Base-by-base conservation (phyloP, 2,888 invertebrate genomes). In the Drosophila nigricruria region DNA sequence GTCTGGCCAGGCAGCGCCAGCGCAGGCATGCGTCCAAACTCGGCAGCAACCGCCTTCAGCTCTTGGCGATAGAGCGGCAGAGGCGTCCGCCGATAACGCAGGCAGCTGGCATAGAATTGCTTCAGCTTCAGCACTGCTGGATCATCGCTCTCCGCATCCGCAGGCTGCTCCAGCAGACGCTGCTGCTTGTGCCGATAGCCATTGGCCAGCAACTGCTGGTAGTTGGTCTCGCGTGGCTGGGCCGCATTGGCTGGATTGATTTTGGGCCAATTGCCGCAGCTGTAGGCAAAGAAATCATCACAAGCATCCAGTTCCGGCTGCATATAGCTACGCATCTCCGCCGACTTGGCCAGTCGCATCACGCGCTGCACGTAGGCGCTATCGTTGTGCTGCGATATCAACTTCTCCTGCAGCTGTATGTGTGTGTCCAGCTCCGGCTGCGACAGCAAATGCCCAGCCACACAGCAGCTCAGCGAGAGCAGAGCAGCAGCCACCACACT, bases 221-320 rank as follows among this genome's bases (percentile, higher is more conserved):
- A 82, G 47, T 84, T 91, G 5, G 91, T 91, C 56, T 91, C 90
- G 5, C 89, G 72, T 0, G 86, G 80, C 23, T 64, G 63, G 2
- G 61, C 65, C 5, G 68, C 72, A 9, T 85, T 84, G 5, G 91
- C 90, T 3, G 92, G 91, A 80, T 92, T 85, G 4, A 89, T 74
- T 40, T 81, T 88, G 1, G 87, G 73, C 92, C 92, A 92, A 36
- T 88, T 92, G 30, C 92, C 92, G 62, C 92, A 92, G 40, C 91
- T 90, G 69, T 84, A 91, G 34, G 78, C 84, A 58, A 83, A 92
- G 68, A 92, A 92, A 58, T 92, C 84, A 14, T 88, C 91, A 68
- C 92, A 92, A 4, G 89, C 82, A 50, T 91, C 81, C 30, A 74
- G 63, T 10, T 89, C 83, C 10, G 84, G 64, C 18, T 83, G 82